Conservation (phyloP, 2,113 vertebrate species). For the Phasianus colchicus region DNA sequence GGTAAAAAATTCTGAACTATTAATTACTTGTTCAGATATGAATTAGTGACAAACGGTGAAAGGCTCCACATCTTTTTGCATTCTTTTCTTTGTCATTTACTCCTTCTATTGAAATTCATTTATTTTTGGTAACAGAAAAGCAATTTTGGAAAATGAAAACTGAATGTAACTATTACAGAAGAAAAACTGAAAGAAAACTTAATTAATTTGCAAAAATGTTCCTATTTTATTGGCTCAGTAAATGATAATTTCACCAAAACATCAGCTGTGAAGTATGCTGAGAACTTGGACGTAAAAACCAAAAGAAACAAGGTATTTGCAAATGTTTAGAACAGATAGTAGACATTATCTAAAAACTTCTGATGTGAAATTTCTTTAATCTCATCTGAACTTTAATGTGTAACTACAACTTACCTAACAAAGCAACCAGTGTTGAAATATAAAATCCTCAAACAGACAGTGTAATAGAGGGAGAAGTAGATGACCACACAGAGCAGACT, state of each 20-base stretch:
- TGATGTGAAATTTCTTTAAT: background rate
- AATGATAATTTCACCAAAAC: background rate
- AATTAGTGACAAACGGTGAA: background rate
- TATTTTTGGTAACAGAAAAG: background rate
- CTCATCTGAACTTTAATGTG: background rate
- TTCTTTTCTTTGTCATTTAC: background rate
- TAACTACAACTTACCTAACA: background rate
- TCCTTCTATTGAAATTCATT: background rate
- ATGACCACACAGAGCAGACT: background rate
- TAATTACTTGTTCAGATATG: background rate
- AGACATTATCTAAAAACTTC: background rate
- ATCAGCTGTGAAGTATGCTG: background rate
- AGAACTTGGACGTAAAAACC: background rate
- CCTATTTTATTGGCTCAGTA: background rate
- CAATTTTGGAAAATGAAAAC: background rate
- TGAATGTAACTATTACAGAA: background rate
- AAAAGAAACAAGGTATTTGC: background rate
- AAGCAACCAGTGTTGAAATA: background rate
- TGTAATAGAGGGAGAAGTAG: background rate
- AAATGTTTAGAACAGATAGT: background rate
- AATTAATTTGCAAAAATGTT: background rate
- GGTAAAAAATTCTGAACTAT: background rate
- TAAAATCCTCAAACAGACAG: background rate
- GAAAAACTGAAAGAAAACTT: background rate
- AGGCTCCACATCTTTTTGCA: background rate